Base-by-base conservation (phyloP, 2,888 invertebrate genomes). In the Lepeophtheirus nordmannii region DNA sequence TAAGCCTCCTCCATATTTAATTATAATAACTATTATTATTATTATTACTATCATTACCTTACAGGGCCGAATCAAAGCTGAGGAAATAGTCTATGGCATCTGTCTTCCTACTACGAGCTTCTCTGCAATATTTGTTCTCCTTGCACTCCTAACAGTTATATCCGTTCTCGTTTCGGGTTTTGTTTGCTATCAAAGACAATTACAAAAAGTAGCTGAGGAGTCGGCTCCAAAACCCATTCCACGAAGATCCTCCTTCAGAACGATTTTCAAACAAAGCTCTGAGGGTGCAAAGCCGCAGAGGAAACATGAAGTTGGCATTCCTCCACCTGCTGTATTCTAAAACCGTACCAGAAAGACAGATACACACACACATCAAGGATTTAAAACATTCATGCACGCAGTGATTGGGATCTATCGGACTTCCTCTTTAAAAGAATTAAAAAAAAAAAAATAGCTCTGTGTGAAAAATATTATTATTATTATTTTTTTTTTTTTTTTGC, bases 71-170 rank as follows among this genome's bases (percentile, higher is more conserved):
- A 89, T 89, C 73, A 81, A 85, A 61, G 12, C 5, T 8, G 89
- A 90, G 74, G 90, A 90, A n/a, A 70, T 76, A 37, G 88, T 91
- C 10, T 91, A 91, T 74, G 90, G 90, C 39, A 88, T 91, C 64
- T 91, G 90, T 72, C 83, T 91, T 80, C 90, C 90, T 0, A 86
- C 89, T 30, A 85, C 89, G 0, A 87, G 89, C 37, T 91, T 91
- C 75, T 89, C 89, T 71, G 84, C 89, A 7, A 80, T 91, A 17
- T 91, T 91, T 76, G 87, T 90, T 64, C 82, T 89, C 14, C 87
- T 89, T 0, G 87, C 89, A 0, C 83, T 89, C 11, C 87, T 89
- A 0, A 89, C 90, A 0, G 87, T 90, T 1, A 85, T 89, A 2
- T 88, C 90, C 0, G 89, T 90, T 0, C 76, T 90, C 10, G 86